Evolutionary conservation across 2,113 vertebrate genomes (phyloP).

Genomic region (Elaphurus davidianus): DNA sequence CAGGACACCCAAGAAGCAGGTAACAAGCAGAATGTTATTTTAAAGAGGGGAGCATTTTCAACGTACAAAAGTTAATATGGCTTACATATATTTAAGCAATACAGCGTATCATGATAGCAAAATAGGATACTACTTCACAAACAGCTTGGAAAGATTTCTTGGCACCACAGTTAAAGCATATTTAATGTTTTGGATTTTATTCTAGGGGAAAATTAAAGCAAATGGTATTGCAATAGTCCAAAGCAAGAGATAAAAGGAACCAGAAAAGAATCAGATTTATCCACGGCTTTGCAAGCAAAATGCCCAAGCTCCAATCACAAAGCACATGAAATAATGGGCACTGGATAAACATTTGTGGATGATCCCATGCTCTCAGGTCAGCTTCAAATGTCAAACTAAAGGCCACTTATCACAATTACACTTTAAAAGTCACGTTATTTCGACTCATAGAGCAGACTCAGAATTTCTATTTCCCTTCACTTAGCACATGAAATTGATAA

Average conservation of each 20-base stretch:
- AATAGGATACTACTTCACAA: neutral
- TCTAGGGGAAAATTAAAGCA: neutral
- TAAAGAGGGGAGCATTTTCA: neutral
- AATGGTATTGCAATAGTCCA: neutral
- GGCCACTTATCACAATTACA: neutral
- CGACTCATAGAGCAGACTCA: neutral
- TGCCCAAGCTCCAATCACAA: neutral
- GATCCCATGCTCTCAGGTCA: neutral
- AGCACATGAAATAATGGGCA: neutral
- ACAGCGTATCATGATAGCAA: neutral
- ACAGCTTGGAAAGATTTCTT: neutral
- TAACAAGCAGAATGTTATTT: neutral
- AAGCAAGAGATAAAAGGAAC: neutral
- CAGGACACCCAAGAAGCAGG: neutral
- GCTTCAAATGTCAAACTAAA: constrained; percentile 48
- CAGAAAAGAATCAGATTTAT: neutral
- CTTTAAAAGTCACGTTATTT: constrained; percentile 24
- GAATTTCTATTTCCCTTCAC: constrained; percentile 43
- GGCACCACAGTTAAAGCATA: neutral
- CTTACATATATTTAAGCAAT: neutral
- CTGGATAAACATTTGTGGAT: constrained; percentile 1
- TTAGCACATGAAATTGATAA: constrained; percentile 46
- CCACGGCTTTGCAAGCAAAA: neutral
- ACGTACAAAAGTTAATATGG: neutral
- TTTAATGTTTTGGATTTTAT: neutral